These are phyloP conservation scores for Panurus biarmicus DNA, from an alignment of 2,113 vertebrate genomes.

Conservation along the genomic window DNA sequence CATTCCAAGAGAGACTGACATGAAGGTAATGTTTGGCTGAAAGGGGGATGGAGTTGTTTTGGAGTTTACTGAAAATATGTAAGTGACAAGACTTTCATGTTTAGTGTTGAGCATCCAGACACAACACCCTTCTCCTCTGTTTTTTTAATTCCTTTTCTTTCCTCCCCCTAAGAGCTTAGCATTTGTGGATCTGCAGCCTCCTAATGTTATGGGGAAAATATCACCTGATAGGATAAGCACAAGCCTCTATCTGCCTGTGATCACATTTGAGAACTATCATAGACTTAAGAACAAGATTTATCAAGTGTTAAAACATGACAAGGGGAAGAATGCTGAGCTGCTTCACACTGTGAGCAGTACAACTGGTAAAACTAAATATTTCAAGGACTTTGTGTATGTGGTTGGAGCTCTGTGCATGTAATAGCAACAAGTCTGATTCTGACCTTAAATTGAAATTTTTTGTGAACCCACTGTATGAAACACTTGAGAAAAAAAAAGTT, in stretches of 20 bases:
- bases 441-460: background rate
- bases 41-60: background rate
- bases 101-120: background rate
- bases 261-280: background rate
- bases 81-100: background rate
- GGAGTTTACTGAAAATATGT: background rate
- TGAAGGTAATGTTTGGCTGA: slow-evolving; percentile 82
- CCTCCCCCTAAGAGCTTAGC: background rate
- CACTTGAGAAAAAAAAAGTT: background rate
- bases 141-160: background rate
- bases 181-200: background rate
- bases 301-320: background rate
- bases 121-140: background rate
- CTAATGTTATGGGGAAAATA: background rate
- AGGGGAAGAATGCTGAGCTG: background rate
- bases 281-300: background rate
- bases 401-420: background rate
- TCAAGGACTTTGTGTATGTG: background rate
- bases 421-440: background rate
- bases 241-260: background rate
- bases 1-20: slow-evolving; percentile 98
- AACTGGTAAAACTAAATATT: background rate
- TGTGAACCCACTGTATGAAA: background rate
- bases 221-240: background rate
- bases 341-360: background rate